These are phyloP conservation scores for Tychaedon coryphoeus DNA, from an alignment of 2,113 vertebrate species.

Conservation along the genomic window DNA sequence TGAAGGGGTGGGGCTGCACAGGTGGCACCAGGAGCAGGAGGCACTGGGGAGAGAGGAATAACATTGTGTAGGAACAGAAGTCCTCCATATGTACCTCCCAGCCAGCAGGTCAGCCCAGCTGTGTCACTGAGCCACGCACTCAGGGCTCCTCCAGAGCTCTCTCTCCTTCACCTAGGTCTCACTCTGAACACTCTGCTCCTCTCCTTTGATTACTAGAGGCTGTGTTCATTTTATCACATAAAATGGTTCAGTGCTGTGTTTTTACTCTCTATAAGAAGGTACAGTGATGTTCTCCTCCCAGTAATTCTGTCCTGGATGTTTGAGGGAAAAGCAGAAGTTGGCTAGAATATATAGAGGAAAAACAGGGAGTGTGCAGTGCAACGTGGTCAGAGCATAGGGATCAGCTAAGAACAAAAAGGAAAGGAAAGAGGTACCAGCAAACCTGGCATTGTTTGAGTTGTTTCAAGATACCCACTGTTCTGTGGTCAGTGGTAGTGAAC, in stretches of 20 bases:
- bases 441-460: neutral
- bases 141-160: neutral
- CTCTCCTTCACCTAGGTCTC: neutral
- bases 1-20: neutral
- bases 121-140: neutral
- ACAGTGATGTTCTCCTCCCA: neutral
- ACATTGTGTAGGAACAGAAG: neutral
- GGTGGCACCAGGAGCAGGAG: neutral
- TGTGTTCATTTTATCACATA: neutral
- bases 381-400: neutral
- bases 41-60: neutral
- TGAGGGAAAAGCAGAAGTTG: neutral
- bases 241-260: neutral
- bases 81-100: neutral
- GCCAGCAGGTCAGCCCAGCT: neutral
- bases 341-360: neutral
- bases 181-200: neutral
- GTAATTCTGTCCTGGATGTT: neutral
- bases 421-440: neutral
- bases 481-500: neutral
- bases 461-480: neutral
- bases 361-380: neutral
- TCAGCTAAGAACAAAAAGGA: neutral
- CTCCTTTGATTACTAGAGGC: neutral
- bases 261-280: neutral